Conservation (phyloP, 2,888 invertebrate species). For the Calephelis perditalis region DNA sequence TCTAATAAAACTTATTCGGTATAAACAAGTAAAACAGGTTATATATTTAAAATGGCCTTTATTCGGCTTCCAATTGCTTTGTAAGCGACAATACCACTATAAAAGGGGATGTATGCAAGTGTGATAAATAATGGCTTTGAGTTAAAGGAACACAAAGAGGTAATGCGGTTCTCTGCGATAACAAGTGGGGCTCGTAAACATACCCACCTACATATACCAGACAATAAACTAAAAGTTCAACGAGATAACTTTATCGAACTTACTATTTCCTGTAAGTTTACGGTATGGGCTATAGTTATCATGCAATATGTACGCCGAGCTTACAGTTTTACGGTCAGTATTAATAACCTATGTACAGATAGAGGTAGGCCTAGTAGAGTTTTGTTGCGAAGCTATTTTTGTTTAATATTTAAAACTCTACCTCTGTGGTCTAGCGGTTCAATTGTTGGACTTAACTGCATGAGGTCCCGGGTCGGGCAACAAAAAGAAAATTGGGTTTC, state of each 20-base stretch:
- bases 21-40: slow-evolving; percentile 54
- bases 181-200: slow-evolving; percentile 17
- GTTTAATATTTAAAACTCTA: no score
- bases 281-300: no score
- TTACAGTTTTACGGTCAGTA: no score
- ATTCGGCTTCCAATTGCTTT: slow-evolving; percentile 57
- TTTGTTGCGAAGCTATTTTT: no score
- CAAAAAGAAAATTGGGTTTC: no score
- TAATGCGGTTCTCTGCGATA: slow-evolving; percentile 26
- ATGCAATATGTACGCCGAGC: no score
- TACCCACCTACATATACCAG: slow-evolving; percentile 15
- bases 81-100: slow-evolving; percentile 50
- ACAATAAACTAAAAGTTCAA: slow-evolving; percentile 1
- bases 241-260: slow-evolving; percentile 4
- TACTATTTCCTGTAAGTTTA: background rate
- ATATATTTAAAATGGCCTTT: slow-evolving; percentile 47
- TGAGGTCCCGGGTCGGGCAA: no score
- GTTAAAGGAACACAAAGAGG: slow-evolving; percentile 40
- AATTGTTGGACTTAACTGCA: no score
- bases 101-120: slow-evolving; percentile 46
- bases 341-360: no score
- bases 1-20: slow-evolving; percentile 22
- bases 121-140: slow-evolving; percentile 53
- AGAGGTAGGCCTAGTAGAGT: no score
- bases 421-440: no score